These are phyloP conservation scores for Cyclophora punctaria DNA, from an alignment of 2,888 invertebrate genomes.

Conservation along the genomic window DNA sequence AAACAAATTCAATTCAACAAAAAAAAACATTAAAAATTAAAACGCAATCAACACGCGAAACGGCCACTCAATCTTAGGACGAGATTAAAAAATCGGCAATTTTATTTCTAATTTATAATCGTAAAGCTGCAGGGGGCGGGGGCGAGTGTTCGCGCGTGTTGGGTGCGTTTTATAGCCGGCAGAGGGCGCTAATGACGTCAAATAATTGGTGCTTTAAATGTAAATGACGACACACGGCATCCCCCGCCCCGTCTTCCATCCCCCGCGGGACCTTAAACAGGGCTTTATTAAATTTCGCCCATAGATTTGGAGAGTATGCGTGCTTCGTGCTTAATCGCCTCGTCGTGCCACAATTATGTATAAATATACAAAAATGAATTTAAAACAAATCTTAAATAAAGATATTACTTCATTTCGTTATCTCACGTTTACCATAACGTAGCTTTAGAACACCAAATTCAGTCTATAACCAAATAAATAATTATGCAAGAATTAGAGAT, in stretches of 20 bases:
- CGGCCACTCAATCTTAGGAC: slow-evolving; percentile 16
- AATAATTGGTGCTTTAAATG: slow-evolving; percentile 75
- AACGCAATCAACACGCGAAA: slow-evolving; percentile 4
- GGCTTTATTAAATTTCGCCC: slow-evolving; percentile 65
- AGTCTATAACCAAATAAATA: too few species aligned
- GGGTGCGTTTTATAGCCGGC: slow-evolving; percentile 70
- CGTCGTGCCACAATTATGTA: too few species aligned
- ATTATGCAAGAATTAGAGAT: too few species aligned
- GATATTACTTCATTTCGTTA: too few species aligned
- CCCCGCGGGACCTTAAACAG: slow-evolving; percentile 6
- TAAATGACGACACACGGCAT: slow-evolving; percentile 68
- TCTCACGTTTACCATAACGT: too few species aligned
- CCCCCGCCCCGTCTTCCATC: slow-evolving; percentile 17
- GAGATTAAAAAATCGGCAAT: slow-evolving; percentile 58
- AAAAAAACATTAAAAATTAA: slow-evolving; percentile 19
- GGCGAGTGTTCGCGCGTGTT: slow-evolving; percentile 38
- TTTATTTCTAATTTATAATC: slow-evolving; percentile 66
- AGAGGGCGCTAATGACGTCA: slow-evolving; percentile 72
- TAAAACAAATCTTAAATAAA: too few species aligned
- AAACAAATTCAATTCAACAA: slow-evolving; percentile 5
- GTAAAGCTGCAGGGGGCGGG: slow-evolving; percentile 37
- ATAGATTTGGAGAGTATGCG: slow-evolving; percentile 31
- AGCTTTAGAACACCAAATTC: too few species aligned
- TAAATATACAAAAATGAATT: too few species aligned
- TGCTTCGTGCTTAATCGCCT: slow-evolving; percentile 11